phyloP scores from a whole-genome alignment of 1,140 invertebrate genomes.

The Palaemon carinicauda region DNA sequence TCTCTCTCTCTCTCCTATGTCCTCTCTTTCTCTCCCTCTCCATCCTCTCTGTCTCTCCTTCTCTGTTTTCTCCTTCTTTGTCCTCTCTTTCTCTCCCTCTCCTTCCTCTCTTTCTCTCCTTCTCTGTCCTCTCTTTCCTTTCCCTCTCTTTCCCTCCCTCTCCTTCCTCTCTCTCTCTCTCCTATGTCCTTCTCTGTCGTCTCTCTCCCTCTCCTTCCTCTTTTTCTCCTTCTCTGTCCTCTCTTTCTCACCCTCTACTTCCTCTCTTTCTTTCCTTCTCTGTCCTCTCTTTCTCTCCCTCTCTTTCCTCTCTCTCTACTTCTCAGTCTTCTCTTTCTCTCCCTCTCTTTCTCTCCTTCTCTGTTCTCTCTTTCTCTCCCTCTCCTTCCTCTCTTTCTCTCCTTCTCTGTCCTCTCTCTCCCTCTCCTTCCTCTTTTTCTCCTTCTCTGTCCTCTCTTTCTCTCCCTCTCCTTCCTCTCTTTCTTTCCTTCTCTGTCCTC shows the following conservation, averaged over 20 bases:
- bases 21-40: background rate
- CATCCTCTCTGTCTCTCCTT: background rate
- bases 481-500: too few species aligned
- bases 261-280: too few species aligned
- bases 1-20: background rate
- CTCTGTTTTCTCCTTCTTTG: background rate
- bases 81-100: background rate
- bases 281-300: too few species aligned
- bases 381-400: background rate
- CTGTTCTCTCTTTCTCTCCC: background rate
- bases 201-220: background rate
- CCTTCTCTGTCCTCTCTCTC: too few species aligned
- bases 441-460: too few species aligned
- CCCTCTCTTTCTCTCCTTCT: background rate
- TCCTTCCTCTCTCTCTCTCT: background rate
- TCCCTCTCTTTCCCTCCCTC: too few species aligned
- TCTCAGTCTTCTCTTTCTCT: too few species aligned
- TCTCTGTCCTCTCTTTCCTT: background rate
- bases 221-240: background rate
- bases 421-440: too few species aligned
- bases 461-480: background rate
- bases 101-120: background rate
- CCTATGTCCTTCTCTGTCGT: background rate
- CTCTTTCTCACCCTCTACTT: background rate
- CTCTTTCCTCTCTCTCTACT: background rate